These are phyloP conservation scores for Nothobranchius kuhntae DNA, from an alignment of 2,113 vertebrate genomes.

Conservation along the genomic window DNA sequence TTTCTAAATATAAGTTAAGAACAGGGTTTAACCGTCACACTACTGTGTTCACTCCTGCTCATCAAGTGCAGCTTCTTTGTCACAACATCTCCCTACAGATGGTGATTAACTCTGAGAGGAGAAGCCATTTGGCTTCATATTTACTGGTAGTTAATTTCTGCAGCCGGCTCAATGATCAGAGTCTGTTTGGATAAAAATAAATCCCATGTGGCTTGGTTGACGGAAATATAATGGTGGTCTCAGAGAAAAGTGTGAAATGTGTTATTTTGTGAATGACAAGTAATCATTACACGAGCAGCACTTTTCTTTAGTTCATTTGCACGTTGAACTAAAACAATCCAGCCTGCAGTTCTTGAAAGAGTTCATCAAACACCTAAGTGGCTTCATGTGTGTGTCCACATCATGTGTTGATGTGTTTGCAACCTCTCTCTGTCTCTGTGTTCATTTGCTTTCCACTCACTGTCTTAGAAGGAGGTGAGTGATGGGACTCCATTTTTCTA, in stretches of 20 bases:
- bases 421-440: no score
- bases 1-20: not conserved
- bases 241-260: conserved; percentile 27
- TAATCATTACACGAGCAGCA: conserved; percentile 12
- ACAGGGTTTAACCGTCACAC: not conserved
- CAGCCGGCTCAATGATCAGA: not conserved
- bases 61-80: not conserved
- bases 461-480: conserved; percentile 1
- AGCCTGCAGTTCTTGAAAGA: not conserved
- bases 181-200: conserved; percentile 3
- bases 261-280: conserved; percentile 18
- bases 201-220: conserved; percentile 9
- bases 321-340: not conserved
- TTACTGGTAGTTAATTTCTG: not conserved
- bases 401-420: not conserved
- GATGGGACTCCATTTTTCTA: not conserved
- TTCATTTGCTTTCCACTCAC: not conserved
- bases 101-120: not conserved
- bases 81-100: not conserved
- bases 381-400: not conserved
- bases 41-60: not conserved
- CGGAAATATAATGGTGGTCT: not conserved
- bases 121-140: conserved; percentile 5
- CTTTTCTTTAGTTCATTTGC: conserved; percentile 25
- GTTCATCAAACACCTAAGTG: conserved; percentile 11